Percentiles rank a stretch among this genome's conserved stretches.
Conservation (phyloP, 2,113 vertebrate species). For the Varanus salvator region DNA sequence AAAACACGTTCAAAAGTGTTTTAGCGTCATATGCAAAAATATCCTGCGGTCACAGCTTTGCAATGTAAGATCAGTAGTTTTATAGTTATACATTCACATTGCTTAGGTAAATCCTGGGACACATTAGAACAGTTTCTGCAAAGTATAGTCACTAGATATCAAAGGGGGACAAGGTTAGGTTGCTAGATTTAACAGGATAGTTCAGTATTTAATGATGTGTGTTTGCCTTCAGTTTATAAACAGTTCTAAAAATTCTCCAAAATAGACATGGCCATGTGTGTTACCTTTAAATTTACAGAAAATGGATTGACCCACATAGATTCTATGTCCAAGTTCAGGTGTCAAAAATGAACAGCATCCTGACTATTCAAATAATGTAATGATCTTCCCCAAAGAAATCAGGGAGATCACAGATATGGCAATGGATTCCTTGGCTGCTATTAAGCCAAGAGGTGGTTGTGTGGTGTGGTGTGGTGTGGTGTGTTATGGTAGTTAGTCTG, state of each 20-base stretch:
- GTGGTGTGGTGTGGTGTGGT: too few species aligned
- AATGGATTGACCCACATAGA: not conserved
- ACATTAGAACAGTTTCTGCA: not conserved
- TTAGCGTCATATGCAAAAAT: not conserved
- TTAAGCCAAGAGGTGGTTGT: not conserved
- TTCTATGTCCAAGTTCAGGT: not conserved
- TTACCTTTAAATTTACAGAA: not conserved
- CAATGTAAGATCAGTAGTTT: not conserved
- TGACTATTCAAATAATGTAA: not conserved
- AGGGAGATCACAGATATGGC: not conserved
- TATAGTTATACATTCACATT: not conserved
- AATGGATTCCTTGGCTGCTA: not conserved
- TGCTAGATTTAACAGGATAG: not conserved
- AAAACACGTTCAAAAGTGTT: not conserved
- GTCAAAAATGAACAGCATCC: not conserved
- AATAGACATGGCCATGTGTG: not conserved
- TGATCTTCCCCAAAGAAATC: not conserved
- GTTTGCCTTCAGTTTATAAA: not conserved
- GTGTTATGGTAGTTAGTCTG: too few species aligned
- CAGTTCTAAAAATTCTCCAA: not conserved
- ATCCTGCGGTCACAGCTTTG: not conserved
- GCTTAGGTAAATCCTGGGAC: not conserved
- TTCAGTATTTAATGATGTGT: accelerated
- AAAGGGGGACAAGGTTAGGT: not conserved
- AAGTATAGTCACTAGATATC: not conserved